These are phyloP conservation scores for Hemiprocne comata DNA, from an alignment of 2,113 vertebrate species.

Conservation along the genomic window DNA sequence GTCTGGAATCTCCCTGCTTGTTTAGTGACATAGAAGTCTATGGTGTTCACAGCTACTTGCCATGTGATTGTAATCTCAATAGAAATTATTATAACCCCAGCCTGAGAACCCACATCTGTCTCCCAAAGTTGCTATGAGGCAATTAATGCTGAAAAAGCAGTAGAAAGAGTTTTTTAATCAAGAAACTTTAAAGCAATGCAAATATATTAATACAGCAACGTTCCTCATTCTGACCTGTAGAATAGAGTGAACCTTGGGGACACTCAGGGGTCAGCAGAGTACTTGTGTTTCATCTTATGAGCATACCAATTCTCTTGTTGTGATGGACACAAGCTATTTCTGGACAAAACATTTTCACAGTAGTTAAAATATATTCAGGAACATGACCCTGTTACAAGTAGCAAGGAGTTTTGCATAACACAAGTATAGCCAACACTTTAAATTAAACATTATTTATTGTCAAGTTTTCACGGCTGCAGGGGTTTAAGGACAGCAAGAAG, in stretches of 20 bases:
- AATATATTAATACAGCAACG: neutral
- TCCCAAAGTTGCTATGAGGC: neutral
- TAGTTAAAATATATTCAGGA: neutral
- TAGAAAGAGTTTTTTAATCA: neutral
- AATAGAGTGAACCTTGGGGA: neutral
- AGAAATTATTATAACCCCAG: neutral
- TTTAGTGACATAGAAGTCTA: neutral
- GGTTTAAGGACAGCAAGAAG: neutral
- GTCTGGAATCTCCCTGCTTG: neutral
- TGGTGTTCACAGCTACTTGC: neutral
- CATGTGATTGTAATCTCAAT: neutral
- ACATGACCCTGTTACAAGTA: neutral
- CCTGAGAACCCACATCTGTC: neutral
- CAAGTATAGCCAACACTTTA: neutral
- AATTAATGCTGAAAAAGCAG: neutral
- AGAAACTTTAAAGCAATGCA: neutral
- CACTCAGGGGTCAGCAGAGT: neutral
- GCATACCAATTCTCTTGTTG: neutral
- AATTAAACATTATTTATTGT: neutral
- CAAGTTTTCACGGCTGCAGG: neutral
- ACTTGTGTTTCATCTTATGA: neutral
- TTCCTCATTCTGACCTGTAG: neutral
- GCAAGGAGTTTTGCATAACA: neutral
- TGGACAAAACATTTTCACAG: neutral
- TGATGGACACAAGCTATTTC: neutral